phyloP scores from a whole-genome alignment of 2,797 vertebrate species.

The Adelosebastes latens region DNA sequence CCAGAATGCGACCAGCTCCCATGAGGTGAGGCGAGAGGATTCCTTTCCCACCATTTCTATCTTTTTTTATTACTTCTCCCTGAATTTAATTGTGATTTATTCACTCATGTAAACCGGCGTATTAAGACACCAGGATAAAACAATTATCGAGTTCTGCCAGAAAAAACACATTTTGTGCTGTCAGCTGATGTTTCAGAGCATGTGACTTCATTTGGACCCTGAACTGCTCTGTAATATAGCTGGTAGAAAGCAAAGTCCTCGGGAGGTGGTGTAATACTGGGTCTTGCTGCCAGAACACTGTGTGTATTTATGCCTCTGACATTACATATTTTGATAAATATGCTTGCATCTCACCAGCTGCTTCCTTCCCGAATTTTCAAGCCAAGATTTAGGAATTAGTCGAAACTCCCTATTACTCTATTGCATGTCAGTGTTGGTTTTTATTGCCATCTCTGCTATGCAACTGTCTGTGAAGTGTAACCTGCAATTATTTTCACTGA shows the following conservation, averaged over 20 bases:
- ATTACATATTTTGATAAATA: constrained; percentile 61
- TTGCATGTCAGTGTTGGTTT: constrained; percentile 23
- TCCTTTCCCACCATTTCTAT: constrained; percentile 23
- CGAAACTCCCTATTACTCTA: constrained; percentile 10
- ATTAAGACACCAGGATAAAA: constrained; percentile 12
- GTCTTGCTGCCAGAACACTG: constrained; percentile 23
- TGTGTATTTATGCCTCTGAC: constrained; percentile 50
- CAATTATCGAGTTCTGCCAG: neutral
- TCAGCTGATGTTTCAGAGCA: constrained; percentile 21
- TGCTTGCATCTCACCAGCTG: constrained; percentile 61
- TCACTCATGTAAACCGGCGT: neutral
- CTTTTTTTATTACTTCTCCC: neutral
- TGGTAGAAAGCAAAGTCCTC: constrained; percentile 6
- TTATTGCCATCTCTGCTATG: constrained; percentile 34
- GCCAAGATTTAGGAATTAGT: constrained; percentile 40
- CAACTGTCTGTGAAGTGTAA: constrained; percentile 31
- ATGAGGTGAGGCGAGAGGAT: constrained; percentile 1
- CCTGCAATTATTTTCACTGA: constrained; percentile 46
- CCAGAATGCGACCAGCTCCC: constrained; percentile 18
- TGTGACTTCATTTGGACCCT: constrained; percentile 14
- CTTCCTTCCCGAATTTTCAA: constrained; percentile 46
- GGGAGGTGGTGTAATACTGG: constrained; percentile 24
- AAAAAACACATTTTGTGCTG: constrained; percentile 1
- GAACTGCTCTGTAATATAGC: constrained; percentile 3
- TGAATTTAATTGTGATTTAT: constrained; percentile 3